Evolutionary conservation across 2,797 vertebrate genomes (phyloP), one percentile per base, ranked within the genome.

Genomic region (Fistularia commersonii): DNA sequence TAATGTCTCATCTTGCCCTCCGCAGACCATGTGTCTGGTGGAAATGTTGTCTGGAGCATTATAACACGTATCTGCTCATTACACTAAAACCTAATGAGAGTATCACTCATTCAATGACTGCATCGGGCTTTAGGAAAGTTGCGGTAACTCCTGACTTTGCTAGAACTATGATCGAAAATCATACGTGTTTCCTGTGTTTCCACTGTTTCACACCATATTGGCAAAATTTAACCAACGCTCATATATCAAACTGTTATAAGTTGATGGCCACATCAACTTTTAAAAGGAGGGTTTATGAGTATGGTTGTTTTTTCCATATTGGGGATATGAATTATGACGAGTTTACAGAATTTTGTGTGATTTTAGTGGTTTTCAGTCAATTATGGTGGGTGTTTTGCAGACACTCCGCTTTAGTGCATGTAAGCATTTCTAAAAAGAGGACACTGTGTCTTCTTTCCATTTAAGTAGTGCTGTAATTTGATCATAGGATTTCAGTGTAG

Each of bases 151-250:
- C 23, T 45, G 32, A 48, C 66, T 70, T 58, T 48, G 14, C 11
- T 12, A 11, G 14, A 10, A 65, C 61, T 63, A 55, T 32, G 40
- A 23, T 61, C 48, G 41, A 32, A 50, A 62, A 60, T 53, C 57
- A 63, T 59, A 65, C 70, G 45, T 40, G 69, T 60, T 82, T 74
- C 57, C 74, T 74, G 61, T 55, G 69, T 65, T 77, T 49, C 9
- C 6, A 46, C 51, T 69, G 23, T 59, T 66, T 79, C 58, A 56
- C 65, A 63, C 50, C 54, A 64, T 55, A 37, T 9, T 67, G 72
- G 57, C 57, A 67, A 23, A 51, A 54, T 57, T 48, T 43, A 55
- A 40, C 66, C 58, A 64, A 74, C 39, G 45, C 41, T 66, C 54
- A 49, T 48, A 42, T 75, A 41, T 73, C 63, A 63, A 49, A 15